A percentile compares a stretch with the other conserved stretches of the same genome.
Conservation (phyloP, 2,113 vertebrate genomes). For the Cottus gobio region DNA sequence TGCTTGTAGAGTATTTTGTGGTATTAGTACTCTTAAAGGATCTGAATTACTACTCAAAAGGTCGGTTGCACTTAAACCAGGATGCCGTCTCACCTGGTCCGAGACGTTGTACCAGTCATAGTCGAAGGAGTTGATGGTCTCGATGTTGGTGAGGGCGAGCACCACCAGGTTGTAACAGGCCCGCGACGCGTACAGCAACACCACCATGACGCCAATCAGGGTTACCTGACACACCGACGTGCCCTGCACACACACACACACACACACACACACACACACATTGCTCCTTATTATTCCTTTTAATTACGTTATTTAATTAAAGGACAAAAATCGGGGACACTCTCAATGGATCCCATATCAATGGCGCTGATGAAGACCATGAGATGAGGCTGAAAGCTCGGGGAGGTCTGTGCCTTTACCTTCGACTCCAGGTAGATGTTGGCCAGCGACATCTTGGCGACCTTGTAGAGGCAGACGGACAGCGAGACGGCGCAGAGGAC, state of each 20-base stretch:
- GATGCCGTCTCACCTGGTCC: conserved; percentile 86
- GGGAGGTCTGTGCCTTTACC: conserved; percentile 75
- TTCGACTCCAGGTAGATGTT: conserved; percentile 94
- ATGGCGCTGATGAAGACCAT: not conserved
- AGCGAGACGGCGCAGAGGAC: conserved; percentile 91
- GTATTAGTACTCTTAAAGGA: not conserved
- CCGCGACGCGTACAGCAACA: conserved; percentile 90
- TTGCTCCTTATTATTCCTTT: not conserved
- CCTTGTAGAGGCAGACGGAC: conserved; percentile 92
- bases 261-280: not conserved
- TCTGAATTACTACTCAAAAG: not conserved
- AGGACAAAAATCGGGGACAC: not conserved
- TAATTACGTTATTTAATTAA: not conserved
- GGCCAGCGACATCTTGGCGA: conserved; percentile 93
- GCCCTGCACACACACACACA: conserved; percentile 82
- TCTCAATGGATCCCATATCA: not conserved
- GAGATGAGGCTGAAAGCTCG: not conserved
- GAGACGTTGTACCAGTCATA: conserved; percentile 98
- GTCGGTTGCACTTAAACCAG: too few relatives aligned
- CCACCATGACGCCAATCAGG: conserved; percentile 89
- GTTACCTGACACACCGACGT: conserved; percentile 95
- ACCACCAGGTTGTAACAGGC: conserved; percentile 95
- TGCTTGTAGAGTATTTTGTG: not conserved
- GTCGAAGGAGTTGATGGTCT: conserved; percentile 90
- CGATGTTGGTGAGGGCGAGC: conserved; percentile 86